Evolutionary conservation across 2,113 vertebrate species (phyloP).

Genomic region (Bujurquina vittata): DNA sequence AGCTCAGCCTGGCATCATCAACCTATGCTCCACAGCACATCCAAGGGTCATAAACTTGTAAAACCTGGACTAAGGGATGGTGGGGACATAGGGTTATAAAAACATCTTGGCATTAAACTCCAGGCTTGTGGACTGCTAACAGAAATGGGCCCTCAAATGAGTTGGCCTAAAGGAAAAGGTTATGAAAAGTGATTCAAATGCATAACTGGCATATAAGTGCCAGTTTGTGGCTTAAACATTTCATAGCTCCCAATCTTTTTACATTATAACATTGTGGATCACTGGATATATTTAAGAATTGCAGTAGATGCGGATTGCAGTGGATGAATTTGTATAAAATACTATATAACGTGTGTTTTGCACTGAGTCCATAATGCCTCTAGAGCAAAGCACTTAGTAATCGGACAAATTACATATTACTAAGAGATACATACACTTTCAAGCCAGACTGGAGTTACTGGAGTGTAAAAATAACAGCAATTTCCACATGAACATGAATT

Average conservation of each 20-base stretch:
- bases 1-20: conserved; percentile 41
- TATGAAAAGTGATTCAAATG: conserved; percentile 37
- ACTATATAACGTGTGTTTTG: no score
- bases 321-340: neutral
- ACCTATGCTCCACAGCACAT: conserved; percentile 22
- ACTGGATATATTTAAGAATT: neutral
- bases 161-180: conserved; percentile 6
- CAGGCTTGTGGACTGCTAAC: conserved; percentile 37
- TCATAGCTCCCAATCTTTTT: neutral
- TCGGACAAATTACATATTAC: neutral
- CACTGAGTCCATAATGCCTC: no score
- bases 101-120: conserved; percentile 43
- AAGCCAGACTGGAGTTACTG: no score
- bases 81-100: conserved; percentile 44
- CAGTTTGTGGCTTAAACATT: conserved; percentile 14
- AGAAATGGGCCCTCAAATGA: conserved; percentile 21
- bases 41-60: conserved; percentile 35
- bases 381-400: neutral
- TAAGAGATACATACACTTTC: no score
- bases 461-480: no score
- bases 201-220: conserved; percentile 3
- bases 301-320: neutral
- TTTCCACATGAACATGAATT: no score
- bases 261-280: neutral
- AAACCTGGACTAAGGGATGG: conserved; percentile 14